Evolutionary conservation across 2,113 vertebrate species (phyloP).

Genomic region (Ammospiza nelsoni): DNA sequence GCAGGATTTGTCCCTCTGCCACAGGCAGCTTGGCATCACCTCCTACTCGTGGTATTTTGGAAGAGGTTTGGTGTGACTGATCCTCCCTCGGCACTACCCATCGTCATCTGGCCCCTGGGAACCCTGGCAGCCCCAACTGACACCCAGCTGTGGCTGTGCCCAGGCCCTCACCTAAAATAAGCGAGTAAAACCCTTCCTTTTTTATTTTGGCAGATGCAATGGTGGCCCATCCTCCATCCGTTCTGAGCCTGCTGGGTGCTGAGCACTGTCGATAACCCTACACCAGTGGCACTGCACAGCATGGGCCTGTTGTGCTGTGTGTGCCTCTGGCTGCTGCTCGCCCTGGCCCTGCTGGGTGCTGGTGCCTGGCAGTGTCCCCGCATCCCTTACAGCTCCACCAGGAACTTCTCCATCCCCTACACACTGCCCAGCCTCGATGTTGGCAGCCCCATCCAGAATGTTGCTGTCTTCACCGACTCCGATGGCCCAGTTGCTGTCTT

Average conservation of each 20-base stretch:
- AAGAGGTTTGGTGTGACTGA: neutral
- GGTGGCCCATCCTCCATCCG: neutral
- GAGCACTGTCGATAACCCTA: neutral
- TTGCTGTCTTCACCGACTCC: conserved; percentile 32
- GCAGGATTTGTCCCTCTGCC: neutral
- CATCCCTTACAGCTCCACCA: conserved; percentile 66
- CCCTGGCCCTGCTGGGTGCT: neutral
- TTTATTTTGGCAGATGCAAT: neutral
- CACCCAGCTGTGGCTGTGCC: neutral
- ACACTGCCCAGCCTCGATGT: conserved; percentile 80
- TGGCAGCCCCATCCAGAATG: conserved; percentile 80
- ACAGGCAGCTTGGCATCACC: neutral
- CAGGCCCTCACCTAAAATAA: rapidly evolving
- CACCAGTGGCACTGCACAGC: neutral
- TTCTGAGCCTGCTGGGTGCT: neutral
- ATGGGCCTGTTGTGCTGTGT: neutral
- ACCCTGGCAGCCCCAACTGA: neutral
- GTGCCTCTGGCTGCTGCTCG: neutral
- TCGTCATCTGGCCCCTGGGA: neutral
- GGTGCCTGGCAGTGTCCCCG: conserved; percentile 67
- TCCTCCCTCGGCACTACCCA: neutral
- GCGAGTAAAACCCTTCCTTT: neutral
- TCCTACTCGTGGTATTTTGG: neutral
- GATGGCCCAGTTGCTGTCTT: conserved; percentile 24
- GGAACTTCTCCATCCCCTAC: conserved; percentile 84